Evolutionary conservation across 2,888 invertebrate species (phyloP).

Genomic region (Agonopterix subpropinquella): DNA sequence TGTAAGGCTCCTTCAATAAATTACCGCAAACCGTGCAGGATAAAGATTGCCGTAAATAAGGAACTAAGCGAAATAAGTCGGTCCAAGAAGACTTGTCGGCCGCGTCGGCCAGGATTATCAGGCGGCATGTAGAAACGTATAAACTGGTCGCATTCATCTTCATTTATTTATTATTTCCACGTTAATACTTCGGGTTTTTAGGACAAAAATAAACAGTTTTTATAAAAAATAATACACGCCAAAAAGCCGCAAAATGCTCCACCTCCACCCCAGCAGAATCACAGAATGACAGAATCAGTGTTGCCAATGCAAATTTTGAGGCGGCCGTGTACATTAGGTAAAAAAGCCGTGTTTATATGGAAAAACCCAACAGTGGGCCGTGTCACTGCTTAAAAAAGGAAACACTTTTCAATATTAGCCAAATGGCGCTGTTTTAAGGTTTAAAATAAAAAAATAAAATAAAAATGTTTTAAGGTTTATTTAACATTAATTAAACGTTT

Average conservation of each 20-base stretch:
- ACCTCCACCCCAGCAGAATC: not conserved
- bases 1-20: constrained; percentile 87
- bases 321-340: no score
- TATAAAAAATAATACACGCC: constrained; percentile 50
- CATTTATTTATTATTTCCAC: constrained; percentile 31
- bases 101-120: constrained; percentile 84
- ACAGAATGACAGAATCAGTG: no score
- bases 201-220: constrained; percentile 52
- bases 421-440: no score
- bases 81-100: constrained; percentile 84
- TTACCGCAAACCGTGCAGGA: constrained; percentile 93
- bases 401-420: no score
- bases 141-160: constrained; percentile 88
- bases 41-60: constrained; percentile 89
- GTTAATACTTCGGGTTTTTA: constrained; percentile 34
- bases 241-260: constrained; percentile 57
- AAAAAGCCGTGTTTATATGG: no score
- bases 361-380: no score
- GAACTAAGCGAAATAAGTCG: constrained; percentile 88
- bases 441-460: no score
- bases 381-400: no score
- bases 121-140: constrained; percentile 87
- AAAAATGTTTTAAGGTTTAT: no score
- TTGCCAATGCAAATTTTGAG: no score
- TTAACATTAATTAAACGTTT: no score